Base-by-base conservation (phyloP, 2,113 vertebrate species). In the Glaucomys volans region DNA sequence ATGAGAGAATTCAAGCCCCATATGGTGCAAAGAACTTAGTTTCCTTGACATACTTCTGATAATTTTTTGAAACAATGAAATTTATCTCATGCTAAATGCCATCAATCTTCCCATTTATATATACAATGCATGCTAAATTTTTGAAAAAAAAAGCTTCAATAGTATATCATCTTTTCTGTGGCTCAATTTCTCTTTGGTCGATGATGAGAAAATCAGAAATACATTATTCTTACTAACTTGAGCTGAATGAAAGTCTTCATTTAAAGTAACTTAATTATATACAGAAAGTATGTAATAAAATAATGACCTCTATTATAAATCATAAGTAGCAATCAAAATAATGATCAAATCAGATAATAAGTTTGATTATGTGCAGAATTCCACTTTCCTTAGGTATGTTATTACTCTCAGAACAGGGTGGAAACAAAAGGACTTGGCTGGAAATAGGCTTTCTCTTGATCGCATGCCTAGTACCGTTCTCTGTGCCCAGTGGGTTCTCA, bases 281-380 rank as follows among this genome's bases (percentile, higher is more conserved):
- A 92, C 95, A 97, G 97, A 98, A 98, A 98, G 86, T 92, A 96
- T 95, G 95, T 96, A 98, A 98, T 98, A 98, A 98, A 98, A 98
- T 98, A 98, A 98, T 97, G 98, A 98, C 98, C 98, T 98, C 97
- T 97, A 98, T 98, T 98, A 98, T 95, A 97, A 97, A 98, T 98
- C 94, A 98, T 98, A 98, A 98, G 98, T 98, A 98, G 98, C 97
- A 98, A 99, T 98, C 98, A 98, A 98, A 99, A 98, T 98, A 98
- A 98, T 97, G 98, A 98, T 98, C 97, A 98, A 98, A 97, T 95
- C 97, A 98, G 97, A 98, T 98, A 98, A 98, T 98, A 98, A 98
- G 97, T 98, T 98, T 98, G 98, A 98, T 98, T 98, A 97, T 97
- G 98, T 98, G 97, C 95, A 98, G 96, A 98, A 98, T 96, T 80